Evolutionary conservation across 2,888 invertebrate species (phyloP).

Genomic region (Macrostomum cliftonense): DNA sequence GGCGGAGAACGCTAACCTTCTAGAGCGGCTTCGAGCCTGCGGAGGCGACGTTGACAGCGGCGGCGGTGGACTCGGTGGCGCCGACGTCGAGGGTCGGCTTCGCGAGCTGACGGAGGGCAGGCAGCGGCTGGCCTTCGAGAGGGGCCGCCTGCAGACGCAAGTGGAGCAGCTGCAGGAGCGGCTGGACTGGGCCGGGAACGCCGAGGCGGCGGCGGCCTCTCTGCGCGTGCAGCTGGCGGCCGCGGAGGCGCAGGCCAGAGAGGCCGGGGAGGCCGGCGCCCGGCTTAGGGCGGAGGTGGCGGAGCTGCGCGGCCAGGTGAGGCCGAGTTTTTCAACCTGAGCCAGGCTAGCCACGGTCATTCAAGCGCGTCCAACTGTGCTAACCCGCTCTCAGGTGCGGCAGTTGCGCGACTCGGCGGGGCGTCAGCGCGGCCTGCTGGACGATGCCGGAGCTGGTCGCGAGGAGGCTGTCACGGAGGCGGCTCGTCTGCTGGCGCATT

Average conservation of each 20-base stretch:
- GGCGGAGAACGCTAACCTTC: conserved; percentile 22
- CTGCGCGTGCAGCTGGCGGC: conserved; percentile 18
- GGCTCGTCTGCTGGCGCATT: conserved; percentile 17
- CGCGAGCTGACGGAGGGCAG: conserved; percentile 30
- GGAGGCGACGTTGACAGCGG: conserved; percentile 19
- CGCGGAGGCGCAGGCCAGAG: conserved; percentile 21
- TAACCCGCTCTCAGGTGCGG: conserved; percentile 5
- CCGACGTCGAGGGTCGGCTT: conserved; percentile 23
- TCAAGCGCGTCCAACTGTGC: too few species aligned
- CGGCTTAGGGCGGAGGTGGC: too few species aligned
- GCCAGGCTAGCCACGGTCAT: too few species aligned
- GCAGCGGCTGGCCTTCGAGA: conserved; percentile 30
- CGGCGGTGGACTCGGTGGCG: background rate
- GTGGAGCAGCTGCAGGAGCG: conserved; percentile 58
- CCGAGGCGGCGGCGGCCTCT: conserved; percentile 18
- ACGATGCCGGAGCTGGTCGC: conserved; percentile 16
- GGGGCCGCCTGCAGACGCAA: conserved; percentile 44
- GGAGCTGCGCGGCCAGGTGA: too few species aligned
- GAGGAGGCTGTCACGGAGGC: conserved; percentile 24
- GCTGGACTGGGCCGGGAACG: conserved; percentile 54
- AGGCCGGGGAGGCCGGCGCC: conserved; percentile 14
- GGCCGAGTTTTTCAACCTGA: too few species aligned
- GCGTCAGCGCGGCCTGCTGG: conserved; percentile 16
- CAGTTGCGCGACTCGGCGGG: conserved; percentile 2
- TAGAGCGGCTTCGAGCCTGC: conserved; percentile 22